Evolutionary conservation across 1,140 invertebrate species (phyloP).

Genomic region (Neotoxoptera formosana): DNA sequence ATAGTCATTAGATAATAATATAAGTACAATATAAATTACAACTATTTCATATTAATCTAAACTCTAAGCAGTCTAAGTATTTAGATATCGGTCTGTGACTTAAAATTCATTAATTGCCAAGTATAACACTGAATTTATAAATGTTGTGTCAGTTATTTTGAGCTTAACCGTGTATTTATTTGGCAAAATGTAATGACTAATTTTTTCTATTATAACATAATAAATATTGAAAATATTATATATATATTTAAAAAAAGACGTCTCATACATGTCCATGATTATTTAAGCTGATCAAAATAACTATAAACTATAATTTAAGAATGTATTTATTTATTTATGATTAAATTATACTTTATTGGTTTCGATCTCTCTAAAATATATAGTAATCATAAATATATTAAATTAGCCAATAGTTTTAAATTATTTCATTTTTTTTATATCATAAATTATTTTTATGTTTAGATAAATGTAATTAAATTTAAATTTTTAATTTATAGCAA

Average conservation of each 20-base stretch:
- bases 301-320: no score
- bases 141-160: background rate
- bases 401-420: background rate
- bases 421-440: background rate
- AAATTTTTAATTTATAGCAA: background rate
- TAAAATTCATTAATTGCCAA: background rate
- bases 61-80: background rate
- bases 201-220: background rate
- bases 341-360: background rate
- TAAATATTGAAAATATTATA: background rate
- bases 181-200: background rate
- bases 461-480: background rate
- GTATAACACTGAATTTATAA: background rate
- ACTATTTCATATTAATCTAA: background rate
- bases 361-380: background rate
- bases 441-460: background rate
- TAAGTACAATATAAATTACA: background rate
- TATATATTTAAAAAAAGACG: background rate
- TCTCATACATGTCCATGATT: background rate
- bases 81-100: background rate
- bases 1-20: background rate
- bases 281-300: background rate
- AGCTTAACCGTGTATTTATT: background rate
- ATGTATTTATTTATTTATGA: background rate
- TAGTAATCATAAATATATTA: background rate